Evolutionary conservation across 2,113 vertebrate genomes (phyloP).

Genomic region (Brienomyrus longianalis): DNA sequence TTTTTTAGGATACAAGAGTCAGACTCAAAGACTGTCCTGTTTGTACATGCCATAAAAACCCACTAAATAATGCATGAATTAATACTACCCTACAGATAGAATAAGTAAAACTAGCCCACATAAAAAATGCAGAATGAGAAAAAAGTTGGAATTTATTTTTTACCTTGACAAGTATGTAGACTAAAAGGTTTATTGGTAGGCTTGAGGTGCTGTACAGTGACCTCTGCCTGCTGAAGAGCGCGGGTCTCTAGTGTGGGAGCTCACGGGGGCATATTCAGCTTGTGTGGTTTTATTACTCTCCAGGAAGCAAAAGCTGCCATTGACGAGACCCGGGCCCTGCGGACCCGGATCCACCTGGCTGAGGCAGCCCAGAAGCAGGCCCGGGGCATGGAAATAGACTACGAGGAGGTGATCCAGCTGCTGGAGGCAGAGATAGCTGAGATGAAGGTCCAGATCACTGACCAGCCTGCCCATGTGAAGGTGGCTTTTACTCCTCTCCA

Average conservation of each 20-base stretch:
- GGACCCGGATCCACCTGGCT: constrained; percentile 71
- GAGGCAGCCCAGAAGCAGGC: constrained; percentile 82
- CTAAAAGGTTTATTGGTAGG: neutral
- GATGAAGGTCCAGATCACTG: constrained; percentile 74
- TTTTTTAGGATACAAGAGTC: neutral
- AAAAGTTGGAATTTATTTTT: neutral
- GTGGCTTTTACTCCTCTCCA: constrained; percentile 57
- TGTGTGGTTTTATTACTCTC: constrained; percentile 8
- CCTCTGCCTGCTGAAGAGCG: neutral
- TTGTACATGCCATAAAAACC: neutral
- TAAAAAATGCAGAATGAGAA: neutral
- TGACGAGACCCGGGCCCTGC: constrained; percentile 71
- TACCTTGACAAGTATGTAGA: neutral
- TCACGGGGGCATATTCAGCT: constrained; percentile 9
- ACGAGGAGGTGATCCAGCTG: constrained; percentile 87
- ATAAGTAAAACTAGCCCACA: neutral
- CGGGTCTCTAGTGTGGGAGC: neutral
- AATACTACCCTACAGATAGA: neutral
- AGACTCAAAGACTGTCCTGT: neutral
- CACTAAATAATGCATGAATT: neutral
- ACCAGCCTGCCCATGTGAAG: constrained; percentile 63
- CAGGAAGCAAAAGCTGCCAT: constrained; percentile 75
- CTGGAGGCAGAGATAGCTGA: constrained; percentile 84
- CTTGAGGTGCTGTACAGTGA: neutral
- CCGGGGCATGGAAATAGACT: constrained; percentile 86